Percentiles rank a stretch among this genome's conserved stretches.
These are phyloP conservation scores for Platycercus adscitus DNA, from an alignment of 2,113 vertebrate genomes.

Conservation along the genomic window DNA sequence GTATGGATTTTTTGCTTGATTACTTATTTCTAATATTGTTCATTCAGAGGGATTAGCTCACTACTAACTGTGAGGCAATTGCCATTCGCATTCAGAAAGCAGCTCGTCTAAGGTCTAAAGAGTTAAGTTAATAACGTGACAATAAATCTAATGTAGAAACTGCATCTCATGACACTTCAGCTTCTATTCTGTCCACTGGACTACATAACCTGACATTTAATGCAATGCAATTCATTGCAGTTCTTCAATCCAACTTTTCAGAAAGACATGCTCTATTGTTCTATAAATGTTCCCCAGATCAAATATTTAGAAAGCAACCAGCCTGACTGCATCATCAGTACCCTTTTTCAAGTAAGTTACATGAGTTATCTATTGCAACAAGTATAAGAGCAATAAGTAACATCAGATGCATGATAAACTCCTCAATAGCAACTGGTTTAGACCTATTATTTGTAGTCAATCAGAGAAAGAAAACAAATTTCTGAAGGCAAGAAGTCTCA, in stretches of 20 bases:
- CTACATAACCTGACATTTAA: not conserved
- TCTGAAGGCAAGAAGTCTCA: not conserved
- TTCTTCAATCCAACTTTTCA: not conserved
- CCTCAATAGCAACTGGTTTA: not conserved
- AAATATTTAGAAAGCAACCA: not conserved
- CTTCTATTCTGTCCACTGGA: not conserved
- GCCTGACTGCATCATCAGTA: not conserved
- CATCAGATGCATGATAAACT: not conserved
- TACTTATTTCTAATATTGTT: not conserved
- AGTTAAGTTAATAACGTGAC: not conserved
- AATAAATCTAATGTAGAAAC: not conserved
- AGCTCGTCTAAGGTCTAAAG: not conserved
- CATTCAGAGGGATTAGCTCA: not conserved
- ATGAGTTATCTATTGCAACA: fast-evolving
- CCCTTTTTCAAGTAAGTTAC: not conserved
- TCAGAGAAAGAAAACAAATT: not conserved
- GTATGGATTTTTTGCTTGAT: not conserved
- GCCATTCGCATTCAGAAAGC: not conserved
- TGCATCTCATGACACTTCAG: not conserved
- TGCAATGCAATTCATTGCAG: not conserved
- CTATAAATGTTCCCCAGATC: not conserved
- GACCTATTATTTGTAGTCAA: not conserved
- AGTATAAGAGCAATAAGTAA: not conserved
- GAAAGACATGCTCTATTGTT: not conserved
- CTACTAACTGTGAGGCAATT: not conserved